Evolutionary conservation across 92 coral and sea anemone species (phyloP), one percentile per base, ranked within the genome.

Genomic region (Ricordea florida): DNA sequence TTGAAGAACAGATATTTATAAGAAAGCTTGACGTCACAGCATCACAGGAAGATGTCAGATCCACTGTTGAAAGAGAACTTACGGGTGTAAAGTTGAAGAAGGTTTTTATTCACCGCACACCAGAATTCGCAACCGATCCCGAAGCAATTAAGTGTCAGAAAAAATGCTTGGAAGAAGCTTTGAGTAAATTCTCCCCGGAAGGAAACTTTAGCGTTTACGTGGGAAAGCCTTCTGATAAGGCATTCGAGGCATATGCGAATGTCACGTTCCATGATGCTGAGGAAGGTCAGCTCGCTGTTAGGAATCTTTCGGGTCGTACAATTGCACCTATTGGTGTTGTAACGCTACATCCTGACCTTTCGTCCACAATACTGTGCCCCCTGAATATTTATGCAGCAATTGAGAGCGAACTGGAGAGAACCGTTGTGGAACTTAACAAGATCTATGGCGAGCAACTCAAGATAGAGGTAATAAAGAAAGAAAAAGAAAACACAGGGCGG

Each of bases 221-320:
- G 49, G 44, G 26, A 23, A 47, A 35, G 8, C 49, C 74, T 7
- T n/a, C 34, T 8, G 44, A 66, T 2, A 69, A 76, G 15, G 17
- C 61, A 30, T 27, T 52, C 6, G 44, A 43, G 34, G 83, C 57
- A 2, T 2, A 0, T 18, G 92, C 92, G 24, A 2, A 22, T 21
- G 37, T 81, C 2, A 51, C 51, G 0, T 86, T 86, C 36, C 31
- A 52, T 40, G 74, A 63, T 37, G 53, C 74, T 2, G 73, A 72
- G 53, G 79, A 81, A 44, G 92, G 81, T 20, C 66, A 52, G 30
- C 53, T 47, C 17, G 80, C 51, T 2, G 57, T 69, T 2, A 53
- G 53, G 46, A 57, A 18, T 22, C 84, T 81, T 6, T 41, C 66
- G 21, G 74, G 82, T 28, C 18, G 5, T 8, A 1, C 0, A 1